Base-by-base conservation (phyloP, 2,888 invertebrate species). In the Eupithecia centaureata region DNA sequence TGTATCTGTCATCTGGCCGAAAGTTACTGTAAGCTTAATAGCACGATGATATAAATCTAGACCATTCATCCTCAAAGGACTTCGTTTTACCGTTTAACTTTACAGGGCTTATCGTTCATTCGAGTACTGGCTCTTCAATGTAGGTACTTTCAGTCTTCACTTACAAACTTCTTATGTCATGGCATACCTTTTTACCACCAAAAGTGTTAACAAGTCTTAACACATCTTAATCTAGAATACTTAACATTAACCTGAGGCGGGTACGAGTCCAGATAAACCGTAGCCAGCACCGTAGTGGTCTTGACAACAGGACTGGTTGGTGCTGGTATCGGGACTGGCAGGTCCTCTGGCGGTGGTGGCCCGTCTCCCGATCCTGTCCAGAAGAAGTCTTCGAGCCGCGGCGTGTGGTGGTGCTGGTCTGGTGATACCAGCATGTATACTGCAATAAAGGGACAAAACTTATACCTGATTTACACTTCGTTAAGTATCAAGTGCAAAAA, bases 291-390 rank as follows among this genome's bases (percentile, higher is more conserved):
- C 0, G 96, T 96, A 71, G 95, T 96, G 12, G 95, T 95, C 59
- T 95, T 94, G 51, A 96, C 94, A 10, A 95, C 94, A 0, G 94
- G 91, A 8, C 88, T 88, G 8, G 89, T 80, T 0, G 92, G 91
- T 81, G 81, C 88, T 4, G 89, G 85, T 1, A 79, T 72, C 1
- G 92, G 85, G 70, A 78, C 85, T 66, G 94, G 94, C 56, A 91
- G 91, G 78, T 89, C 95, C 76, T 94, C 93, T 79, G 89, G 94
- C 0, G 94, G 94, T 10, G 95, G 94, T 0, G 96, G 95, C 0
- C 96, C 97, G 82, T 97, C 97, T 0, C 97, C 97, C 0, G 96
- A 96, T 0, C 97, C 97, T 0, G 97, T 97, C 97, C 97, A 97
- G 86, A 98, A 96, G 88, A 97, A 98, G 85, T 97, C 97, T 80